Evolutionary conservation across 2,888 invertebrate species (phyloP).

Genomic region (Epirrhoe alternata): DNA sequence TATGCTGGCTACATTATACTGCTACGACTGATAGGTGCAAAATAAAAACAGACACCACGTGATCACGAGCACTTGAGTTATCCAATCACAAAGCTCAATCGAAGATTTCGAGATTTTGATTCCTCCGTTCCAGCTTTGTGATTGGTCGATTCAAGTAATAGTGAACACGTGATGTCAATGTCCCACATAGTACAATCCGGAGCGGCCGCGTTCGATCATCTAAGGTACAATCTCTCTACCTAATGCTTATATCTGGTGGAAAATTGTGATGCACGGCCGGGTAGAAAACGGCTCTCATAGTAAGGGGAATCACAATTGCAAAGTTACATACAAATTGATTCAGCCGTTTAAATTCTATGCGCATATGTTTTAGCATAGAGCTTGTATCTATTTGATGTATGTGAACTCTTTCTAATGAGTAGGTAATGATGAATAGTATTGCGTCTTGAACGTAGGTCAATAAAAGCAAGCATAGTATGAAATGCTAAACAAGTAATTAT

Average conservation of each 20-base stretch:
- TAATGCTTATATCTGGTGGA: too few species aligned
- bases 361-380: constrained; percentile 5
- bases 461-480: background rate
- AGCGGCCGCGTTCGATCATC: too few species aligned
- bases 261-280: background rate
- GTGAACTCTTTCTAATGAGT: background rate
- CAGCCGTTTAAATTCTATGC: constrained; percentile 26
- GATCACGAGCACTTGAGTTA: too few species aligned
- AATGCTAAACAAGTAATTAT: background rate
- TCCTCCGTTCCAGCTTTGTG: too few species aligned
- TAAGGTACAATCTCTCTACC: too few species aligned
- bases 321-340: constrained; percentile 36
- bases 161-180: too few species aligned
- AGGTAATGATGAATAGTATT: background rate
- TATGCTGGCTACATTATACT: background rate
- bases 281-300: background rate
- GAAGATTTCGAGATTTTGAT: too few species aligned
- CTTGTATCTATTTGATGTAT: background rate
- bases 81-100: too few species aligned
- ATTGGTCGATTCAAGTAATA: too few species aligned
- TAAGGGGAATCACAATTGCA: constrained; percentile 23
- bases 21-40: background rate
- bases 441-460: background rate
- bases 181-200: too few species aligned
- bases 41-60: background rate